Conservation (phyloP, 1,140 invertebrate species). For the Cydia strobilella region DNA sequence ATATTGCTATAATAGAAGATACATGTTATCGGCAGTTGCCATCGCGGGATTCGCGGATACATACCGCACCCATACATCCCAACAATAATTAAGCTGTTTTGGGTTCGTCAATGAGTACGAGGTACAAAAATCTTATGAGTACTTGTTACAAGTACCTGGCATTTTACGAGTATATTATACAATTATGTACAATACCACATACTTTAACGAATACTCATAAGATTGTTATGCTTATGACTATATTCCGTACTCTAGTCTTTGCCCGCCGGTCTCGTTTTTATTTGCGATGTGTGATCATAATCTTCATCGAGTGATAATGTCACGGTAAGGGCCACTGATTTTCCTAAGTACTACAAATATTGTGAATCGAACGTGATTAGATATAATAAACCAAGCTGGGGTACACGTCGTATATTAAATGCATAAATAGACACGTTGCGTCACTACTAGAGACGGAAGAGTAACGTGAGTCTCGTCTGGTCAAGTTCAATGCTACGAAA, state of each 20-base stretch:
- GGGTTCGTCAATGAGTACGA: not conserved
- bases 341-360: constrained; percentile 26
- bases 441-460: constrained; percentile 56
- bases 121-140: not conserved
- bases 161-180: not conserved
- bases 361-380: constrained; percentile 16
- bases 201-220: no score
- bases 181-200: no score
- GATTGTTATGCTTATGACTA: not conserved
- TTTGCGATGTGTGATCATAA: not conserved
- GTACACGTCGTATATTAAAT: constrained; percentile 49
- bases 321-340: not conserved
- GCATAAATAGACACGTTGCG: constrained; percentile 52
- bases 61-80: not conserved
- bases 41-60: not conserved
- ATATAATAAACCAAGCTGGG: constrained; percentile 54
- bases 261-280: not conserved
- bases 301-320: not conserved
- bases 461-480: constrained; percentile 38
- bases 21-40: constrained; percentile 37
- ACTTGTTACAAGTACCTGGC: not conserved
- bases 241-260: not conserved
- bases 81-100: not conserved
- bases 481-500: constrained; percentile 63
- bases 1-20: constrained; percentile 71